These are phyloP conservation scores for Caenorhabditis uteleia DNA, from an alignment of 2,888 invertebrate species.

Conservation along the genomic window DNA sequence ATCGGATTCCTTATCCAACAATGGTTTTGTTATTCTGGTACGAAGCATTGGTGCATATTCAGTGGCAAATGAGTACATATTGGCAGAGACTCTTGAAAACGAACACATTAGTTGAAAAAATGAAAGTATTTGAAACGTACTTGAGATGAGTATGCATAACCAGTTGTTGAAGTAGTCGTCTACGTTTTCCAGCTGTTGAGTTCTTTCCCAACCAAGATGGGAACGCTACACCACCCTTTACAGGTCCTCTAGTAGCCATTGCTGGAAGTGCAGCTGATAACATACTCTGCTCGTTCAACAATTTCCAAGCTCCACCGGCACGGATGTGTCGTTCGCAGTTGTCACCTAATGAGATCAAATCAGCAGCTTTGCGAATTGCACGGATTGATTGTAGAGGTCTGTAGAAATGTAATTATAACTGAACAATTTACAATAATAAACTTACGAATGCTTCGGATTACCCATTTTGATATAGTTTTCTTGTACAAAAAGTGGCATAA, in stretches of 20 bases:
- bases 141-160: conserved; percentile 84
- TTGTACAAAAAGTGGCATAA: conserved; percentile 94
- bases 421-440: not conserved
- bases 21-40: conserved; percentile 80
- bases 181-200: conserved; percentile 83
- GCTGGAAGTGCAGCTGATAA: conserved; percentile 91
- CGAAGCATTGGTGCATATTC: conserved; percentile 86
- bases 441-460: conserved; percentile 31
- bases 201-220: conserved; percentile 96
- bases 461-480: conserved; percentile 88
- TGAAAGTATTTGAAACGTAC: conserved; percentile 71
- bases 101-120: not conserved
- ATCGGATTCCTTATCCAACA: conserved; percentile 74
- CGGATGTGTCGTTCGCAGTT: conserved; percentile 84
- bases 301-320: conserved; percentile 79
- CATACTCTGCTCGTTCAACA: conserved; percentile 83
- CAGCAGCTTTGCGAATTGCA: conserved; percentile 82
- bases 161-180: conserved; percentile 83
- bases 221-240: conserved; percentile 77
- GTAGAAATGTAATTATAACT: conserved; percentile 7
- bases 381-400: conserved; percentile 75
- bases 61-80: conserved; percentile 57
- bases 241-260: conserved; percentile 81
- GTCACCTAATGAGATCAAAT: conserved; percentile 86
- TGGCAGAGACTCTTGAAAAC: conserved; percentile 48